Evolutionary conservation across 2,888 invertebrate genomes (phyloP).

Genomic region (Mactromeris polynyma): DNA sequence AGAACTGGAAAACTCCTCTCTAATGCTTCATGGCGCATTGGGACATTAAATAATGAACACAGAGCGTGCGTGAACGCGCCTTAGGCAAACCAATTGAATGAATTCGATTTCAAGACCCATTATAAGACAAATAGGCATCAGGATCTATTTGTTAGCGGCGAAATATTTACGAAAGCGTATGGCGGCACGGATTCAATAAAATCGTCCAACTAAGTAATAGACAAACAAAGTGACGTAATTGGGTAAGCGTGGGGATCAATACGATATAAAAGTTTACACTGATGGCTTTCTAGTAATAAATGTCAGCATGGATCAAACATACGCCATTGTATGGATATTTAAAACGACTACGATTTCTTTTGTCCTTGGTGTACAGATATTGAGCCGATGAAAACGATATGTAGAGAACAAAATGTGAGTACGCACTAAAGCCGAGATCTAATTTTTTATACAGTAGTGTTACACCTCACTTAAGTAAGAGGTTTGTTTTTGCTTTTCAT

Average conservation of each 20-base stretch:
- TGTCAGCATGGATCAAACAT: slow-evolving; percentile 9
- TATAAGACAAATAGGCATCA: slow-evolving; percentile 26
- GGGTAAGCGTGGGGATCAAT: slow-evolving; percentile 33
- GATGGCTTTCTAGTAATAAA: not conserved
- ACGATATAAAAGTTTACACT: slow-evolving; percentile 18
- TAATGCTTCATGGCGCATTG: not conserved
- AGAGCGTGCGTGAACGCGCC: slow-evolving; percentile 33
- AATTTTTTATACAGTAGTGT: no score
- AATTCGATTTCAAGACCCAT: slow-evolving; percentile 39
- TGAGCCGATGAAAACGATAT: no score
- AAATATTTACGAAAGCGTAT: slow-evolving; percentile 38
- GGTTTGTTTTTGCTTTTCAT: no score
- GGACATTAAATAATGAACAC: slow-evolving; percentile 30
- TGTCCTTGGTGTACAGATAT: not conserved
- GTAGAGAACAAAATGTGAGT: no score
- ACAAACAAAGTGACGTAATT: slow-evolving; percentile 41
- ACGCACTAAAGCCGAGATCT: no score
- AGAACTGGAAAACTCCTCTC: not conserved
- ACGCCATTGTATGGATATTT: not conserved
- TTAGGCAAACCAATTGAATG: slow-evolving; percentile 26
- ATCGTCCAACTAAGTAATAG: slow-evolving; percentile 29
- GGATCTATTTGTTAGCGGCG: slow-evolving; percentile 45
- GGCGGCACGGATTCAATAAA: slow-evolving; percentile 46
- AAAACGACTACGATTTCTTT: not conserved
- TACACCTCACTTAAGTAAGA: no score